Percentiles rank a stretch among this genome's conserved stretches.
These are phyloP conservation scores for Calidris pugnax DNA, from an alignment of 2,113 vertebrate species.

Conservation along the genomic window DNA sequence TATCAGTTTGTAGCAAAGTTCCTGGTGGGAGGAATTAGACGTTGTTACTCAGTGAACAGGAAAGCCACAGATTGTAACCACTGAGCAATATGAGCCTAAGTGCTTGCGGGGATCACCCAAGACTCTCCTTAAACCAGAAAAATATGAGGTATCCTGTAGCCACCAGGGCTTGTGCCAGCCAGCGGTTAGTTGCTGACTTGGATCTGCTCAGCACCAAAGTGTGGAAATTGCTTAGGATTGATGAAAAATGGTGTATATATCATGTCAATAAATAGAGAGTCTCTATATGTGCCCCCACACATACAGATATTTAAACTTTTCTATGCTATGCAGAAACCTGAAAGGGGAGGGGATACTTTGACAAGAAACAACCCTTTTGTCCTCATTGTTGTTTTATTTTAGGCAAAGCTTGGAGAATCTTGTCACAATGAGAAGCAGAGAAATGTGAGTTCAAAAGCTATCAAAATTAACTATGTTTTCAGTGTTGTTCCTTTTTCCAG, in stretches of 20 bases:
- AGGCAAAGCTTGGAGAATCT: background rate
- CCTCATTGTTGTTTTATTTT: background rate
- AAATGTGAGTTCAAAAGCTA: background rate
- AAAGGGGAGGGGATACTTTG: background rate
- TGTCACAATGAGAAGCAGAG: background rate
- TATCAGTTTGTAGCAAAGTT: background rate
- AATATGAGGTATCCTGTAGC: background rate
- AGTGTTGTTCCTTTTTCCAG: background rate
- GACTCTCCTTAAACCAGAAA: background rate
- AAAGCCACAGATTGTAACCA: background rate
- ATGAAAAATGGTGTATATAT: background rate
- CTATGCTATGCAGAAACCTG: background rate
- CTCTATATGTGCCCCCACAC: too few relatives aligned
- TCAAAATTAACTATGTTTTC: background rate
- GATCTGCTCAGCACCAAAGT: background rate
- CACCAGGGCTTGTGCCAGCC: background rate
- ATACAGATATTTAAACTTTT: background rate
- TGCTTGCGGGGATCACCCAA: background rate
- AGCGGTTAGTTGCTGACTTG: background rate
- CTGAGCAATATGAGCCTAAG: background rate
- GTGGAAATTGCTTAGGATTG: background rate
- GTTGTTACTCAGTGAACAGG: background rate
- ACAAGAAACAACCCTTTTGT: background rate
- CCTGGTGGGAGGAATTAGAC: background rate
- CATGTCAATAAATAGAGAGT: background rate